A percentile compares a stretch with the other conserved stretches of the same genome.
phyloP scores from a whole-genome alignment of 2,113 vertebrate genomes.

The Macquaria australasica region DNA sequence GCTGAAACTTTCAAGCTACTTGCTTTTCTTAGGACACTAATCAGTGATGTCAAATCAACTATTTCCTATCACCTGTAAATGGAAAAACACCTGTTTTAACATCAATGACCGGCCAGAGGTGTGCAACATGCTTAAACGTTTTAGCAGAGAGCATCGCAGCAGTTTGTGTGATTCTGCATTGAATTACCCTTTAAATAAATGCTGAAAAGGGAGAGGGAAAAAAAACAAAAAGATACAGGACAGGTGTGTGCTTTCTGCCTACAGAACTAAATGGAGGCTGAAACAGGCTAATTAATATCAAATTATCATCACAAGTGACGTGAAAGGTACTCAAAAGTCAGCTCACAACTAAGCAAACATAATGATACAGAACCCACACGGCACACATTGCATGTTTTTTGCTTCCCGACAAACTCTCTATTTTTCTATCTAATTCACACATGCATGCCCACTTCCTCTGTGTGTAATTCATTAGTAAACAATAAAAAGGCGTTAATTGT shows the following conservation, averaged over 20 bases:
- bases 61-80: neutral
- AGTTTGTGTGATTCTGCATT: conserved; percentile 6
- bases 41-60: conserved; percentile 15
- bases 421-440: conserved; percentile 54
- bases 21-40: conserved; percentile 1
- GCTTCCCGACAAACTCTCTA: conserved; percentile 36
- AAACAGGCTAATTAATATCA: conserved; percentile 60
- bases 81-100: neutral
- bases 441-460: conserved; percentile 38
- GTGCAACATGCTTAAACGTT: neutral
- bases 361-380: conserved; percentile 5
- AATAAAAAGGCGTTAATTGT: conserved; percentile 79
- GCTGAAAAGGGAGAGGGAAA: neutral
- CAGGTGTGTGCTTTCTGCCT: neutral
- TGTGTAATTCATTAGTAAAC: conserved; percentile 81
- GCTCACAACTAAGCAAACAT: conserved; percentile 33
- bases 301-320: conserved; percentile 62
- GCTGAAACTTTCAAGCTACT: conserved; percentile 33
- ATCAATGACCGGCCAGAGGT: neutral
- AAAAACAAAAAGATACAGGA: neutral
- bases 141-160: neutral
- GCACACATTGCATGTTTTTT: conserved; percentile 13
- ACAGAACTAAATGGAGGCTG: conserved; percentile 25
- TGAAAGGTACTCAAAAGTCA: conserved; percentile 50
- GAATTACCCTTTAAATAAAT: conserved; percentile 49